phyloP scores from a whole-genome alignment of 2,888 invertebrate species.

The Eupithecia subumbrata region DNA sequence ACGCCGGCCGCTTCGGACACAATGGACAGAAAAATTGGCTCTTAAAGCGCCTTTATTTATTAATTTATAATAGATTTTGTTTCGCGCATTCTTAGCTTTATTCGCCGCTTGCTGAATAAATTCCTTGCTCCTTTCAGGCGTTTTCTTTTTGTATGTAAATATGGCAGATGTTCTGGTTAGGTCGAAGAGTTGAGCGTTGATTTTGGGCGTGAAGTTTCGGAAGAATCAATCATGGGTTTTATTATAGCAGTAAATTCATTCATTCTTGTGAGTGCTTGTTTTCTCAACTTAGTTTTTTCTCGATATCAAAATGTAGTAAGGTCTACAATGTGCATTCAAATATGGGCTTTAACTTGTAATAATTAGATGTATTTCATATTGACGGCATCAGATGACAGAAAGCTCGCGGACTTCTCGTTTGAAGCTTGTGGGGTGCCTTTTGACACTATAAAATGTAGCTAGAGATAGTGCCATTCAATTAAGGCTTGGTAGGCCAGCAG shows the following conservation, averaged over 20 bases:
- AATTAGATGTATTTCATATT: too few relatives aligned
- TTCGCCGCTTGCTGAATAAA: constrained; percentile 29
- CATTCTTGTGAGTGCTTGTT: background rate
- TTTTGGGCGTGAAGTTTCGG: constrained; percentile 8
- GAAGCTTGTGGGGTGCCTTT: too few relatives aligned
- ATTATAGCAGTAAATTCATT: background rate
- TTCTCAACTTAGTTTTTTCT: background rate
- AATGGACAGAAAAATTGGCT: constrained; percentile 77
- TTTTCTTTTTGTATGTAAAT: constrained; percentile 28
- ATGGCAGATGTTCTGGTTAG: background rate
- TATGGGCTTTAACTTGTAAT: too few relatives aligned
- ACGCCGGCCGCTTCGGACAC: constrained; percentile 65
- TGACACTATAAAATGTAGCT: too few relatives aligned
- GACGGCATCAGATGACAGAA: too few relatives aligned
- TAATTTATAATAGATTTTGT: constrained; percentile 66
- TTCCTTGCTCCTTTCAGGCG: constrained; percentile 16
- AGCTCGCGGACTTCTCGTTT: too few relatives aligned
- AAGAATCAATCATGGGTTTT: constrained; percentile 17
- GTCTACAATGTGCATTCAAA: background rate
- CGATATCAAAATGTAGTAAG: background rate
- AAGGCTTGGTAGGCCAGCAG: too few relatives aligned
- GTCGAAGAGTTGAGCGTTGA: constrained; percentile 13
- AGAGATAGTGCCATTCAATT: too few relatives aligned
- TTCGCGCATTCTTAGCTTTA: constrained; percentile 32
- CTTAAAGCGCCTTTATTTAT: constrained; percentile 65